phyloP scores from a whole-genome alignment of 1,140 invertebrate species.

The Saccostrea echinata region DNA sequence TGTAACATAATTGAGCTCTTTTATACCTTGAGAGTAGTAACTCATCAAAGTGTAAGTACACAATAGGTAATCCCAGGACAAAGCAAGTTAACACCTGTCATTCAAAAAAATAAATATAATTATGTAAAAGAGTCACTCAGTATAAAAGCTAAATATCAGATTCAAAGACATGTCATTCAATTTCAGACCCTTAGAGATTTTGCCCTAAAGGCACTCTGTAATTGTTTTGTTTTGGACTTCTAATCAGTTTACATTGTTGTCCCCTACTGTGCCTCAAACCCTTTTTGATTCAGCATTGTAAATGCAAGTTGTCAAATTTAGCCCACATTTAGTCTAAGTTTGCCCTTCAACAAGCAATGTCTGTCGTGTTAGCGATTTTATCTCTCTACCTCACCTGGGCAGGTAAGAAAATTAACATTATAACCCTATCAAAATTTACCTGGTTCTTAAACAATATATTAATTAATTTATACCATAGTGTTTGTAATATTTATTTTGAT shows the following conservation, averaged over 20 bases:
- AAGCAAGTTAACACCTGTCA: no score
- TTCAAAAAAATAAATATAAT: no score
- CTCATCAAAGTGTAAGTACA: no score
- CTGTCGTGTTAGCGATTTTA: constrained; percentile 8
- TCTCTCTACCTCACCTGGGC: constrained; percentile 5
- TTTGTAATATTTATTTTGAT: neutral
- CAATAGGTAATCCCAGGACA: no score
- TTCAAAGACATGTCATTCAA: no score
- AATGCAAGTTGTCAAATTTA: constrained; percentile 35
- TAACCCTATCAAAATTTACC: neutral
- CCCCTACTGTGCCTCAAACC: neutral
- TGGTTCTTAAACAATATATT: neutral
- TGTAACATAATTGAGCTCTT: no score
- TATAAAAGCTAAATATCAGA: no score
- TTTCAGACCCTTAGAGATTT: no score
- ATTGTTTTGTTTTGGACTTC: no score
- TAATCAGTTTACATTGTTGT: neutral
- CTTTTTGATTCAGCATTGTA: constrained; percentile 13
- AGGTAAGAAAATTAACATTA: neutral
- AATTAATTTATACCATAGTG: neutral
- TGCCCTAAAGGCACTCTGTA: no score
- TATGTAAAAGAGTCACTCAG: no score
- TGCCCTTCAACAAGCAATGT: constrained; percentile 36
- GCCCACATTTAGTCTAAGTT: constrained; percentile 31
- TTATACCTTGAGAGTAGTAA: no score